Evolutionary conservation across 1,140 invertebrate genomes (phyloP).

Genomic region (Eciton burchellii): DNA sequence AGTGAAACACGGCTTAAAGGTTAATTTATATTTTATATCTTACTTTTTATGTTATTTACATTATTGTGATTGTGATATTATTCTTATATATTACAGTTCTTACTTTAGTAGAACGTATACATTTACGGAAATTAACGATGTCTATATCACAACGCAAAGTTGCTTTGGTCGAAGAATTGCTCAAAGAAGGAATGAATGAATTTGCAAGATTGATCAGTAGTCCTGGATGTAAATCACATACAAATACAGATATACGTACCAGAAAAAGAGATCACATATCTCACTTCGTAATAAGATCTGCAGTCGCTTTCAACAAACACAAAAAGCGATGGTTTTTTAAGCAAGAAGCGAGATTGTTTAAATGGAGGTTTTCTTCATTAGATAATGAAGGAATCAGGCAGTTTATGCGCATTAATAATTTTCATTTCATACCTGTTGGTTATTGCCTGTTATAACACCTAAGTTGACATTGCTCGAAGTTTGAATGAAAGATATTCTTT

Average conservation of each 20-base stretch:
- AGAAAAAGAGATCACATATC: constrained; percentile 94
- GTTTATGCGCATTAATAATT: constrained; percentile 92
- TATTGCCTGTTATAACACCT: neutral
- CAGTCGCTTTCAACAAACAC: constrained; percentile 90
- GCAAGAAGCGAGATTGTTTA: constrained; percentile 96
- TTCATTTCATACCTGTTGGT: constrained; percentile 88
- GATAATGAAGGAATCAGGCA: constrained; percentile 87
- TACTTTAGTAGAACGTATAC: constrained; percentile 44
- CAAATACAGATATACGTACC: constrained; percentile 87
- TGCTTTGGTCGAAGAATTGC: constrained; percentile 33
- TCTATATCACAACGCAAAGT: constrained; percentile 10
- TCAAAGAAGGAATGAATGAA: neutral
- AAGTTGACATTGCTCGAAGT: neutral
- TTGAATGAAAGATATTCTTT: neutral
- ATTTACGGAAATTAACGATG: neutral
- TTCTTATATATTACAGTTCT: constrained; percentile 46
- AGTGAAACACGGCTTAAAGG: constrained; percentile 37
- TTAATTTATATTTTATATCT: constrained; percentile 5
- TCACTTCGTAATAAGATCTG: constrained; percentile 96
- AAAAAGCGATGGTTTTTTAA: constrained; percentile 94
- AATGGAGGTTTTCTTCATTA: constrained; percentile 91
- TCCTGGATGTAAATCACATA: constrained; percentile 80
- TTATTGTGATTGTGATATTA: neutral
- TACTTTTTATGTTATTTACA: neutral
- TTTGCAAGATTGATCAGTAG: constrained; percentile 77